phyloP scores from a whole-genome alignment of 2,797 vertebrate genomes.

The Acipenser transmontanus region DNA sequence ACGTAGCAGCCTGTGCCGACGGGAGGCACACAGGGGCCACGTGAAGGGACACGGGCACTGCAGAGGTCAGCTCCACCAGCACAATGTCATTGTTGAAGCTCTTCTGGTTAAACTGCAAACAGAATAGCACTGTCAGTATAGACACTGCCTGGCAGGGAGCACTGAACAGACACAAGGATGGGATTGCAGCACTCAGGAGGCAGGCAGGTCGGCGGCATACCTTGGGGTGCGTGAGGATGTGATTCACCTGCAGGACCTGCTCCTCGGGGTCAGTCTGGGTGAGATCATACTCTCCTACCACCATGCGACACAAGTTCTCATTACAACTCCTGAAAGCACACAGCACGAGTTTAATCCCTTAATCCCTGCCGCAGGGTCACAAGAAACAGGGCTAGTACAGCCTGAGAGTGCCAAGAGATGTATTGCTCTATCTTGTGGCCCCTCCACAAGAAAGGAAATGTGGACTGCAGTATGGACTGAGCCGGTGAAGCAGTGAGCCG shows the following conservation, averaged over 20 bases:
- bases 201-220: constrained; percentile 38
- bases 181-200: background rate
- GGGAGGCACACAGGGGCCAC: constrained; percentile 83
- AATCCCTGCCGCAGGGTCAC: too few species aligned
- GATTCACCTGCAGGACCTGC: constrained; percentile 73
- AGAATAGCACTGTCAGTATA: constrained; percentile 8
- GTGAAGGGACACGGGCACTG: constrained; percentile 48
- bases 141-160: background rate
- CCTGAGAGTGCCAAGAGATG: too few species aligned
- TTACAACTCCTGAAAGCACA: constrained; percentile 61
- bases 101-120: constrained; percentile 78
- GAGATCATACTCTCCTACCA: constrained; percentile 76
- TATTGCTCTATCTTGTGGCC: too few species aligned
- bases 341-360: too few species aligned
- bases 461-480: constrained; percentile 35
- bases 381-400: background rate
- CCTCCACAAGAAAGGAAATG: background rate
- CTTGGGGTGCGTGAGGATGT: constrained; percentile 86
- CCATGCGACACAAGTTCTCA: constrained; percentile 82
- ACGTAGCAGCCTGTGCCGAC: constrained; percentile 78
- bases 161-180: background rate
- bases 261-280: constrained; percentile 65
- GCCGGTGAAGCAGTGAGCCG: constrained; percentile 87
- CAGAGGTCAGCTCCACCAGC: constrained; percentile 74
- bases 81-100: constrained; percentile 87